phyloP scores from a whole-genome alignment of 2,797 vertebrate species.

The Parotocinclus haroldoi region DNA sequence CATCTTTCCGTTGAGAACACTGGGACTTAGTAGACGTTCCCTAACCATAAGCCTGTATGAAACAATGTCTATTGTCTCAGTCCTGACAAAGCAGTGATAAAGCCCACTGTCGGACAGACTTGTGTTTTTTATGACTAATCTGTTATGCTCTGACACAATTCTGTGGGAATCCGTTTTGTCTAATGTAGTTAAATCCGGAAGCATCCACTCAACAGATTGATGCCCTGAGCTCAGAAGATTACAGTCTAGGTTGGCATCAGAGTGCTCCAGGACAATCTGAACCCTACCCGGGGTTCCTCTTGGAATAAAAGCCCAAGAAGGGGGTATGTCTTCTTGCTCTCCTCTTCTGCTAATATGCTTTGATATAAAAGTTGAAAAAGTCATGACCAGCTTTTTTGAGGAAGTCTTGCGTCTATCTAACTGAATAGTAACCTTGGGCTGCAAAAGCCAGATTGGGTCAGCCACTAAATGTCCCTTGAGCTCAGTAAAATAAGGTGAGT shows the following conservation, averaged over 20 bases:
- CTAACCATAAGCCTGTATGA: constrained; percentile 69
- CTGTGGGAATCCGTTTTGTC: constrained; percentile 57
- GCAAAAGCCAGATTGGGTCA: constrained; percentile 74
- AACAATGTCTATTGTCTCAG: constrained; percentile 64
- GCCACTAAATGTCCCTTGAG: constrained; percentile 74
- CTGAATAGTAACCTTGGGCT: constrained; percentile 70
- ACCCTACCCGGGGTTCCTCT: constrained; percentile 58
- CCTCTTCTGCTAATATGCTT: constrained; percentile 54
- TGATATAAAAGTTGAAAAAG: constrained; percentile 70
- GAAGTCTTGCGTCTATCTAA: constrained; percentile 75
- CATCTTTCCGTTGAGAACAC: constrained; percentile 71
- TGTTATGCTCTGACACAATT: constrained; percentile 57
- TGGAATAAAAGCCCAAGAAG: constrained; percentile 70
- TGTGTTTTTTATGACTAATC: constrained; percentile 67
- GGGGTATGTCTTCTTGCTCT: constrained; percentile 35
- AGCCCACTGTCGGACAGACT: constrained; percentile 69
- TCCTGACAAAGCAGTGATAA: constrained; percentile 72
- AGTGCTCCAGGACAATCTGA: constrained; percentile 63
- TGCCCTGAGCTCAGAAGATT: constrained; percentile 58
- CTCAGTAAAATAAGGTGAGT: constrained; percentile 78
- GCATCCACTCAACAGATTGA: constrained; percentile 70
- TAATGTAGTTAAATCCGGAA: constrained; percentile 69
- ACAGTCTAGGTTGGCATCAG: constrained; percentile 65
- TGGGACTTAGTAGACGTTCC: constrained; percentile 64
- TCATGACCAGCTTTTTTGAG: constrained; percentile 74